Evolutionary conservation across 2,797 vertebrate genomes (phyloP).

Genomic region (Gymnothorax javanicus): DNA sequence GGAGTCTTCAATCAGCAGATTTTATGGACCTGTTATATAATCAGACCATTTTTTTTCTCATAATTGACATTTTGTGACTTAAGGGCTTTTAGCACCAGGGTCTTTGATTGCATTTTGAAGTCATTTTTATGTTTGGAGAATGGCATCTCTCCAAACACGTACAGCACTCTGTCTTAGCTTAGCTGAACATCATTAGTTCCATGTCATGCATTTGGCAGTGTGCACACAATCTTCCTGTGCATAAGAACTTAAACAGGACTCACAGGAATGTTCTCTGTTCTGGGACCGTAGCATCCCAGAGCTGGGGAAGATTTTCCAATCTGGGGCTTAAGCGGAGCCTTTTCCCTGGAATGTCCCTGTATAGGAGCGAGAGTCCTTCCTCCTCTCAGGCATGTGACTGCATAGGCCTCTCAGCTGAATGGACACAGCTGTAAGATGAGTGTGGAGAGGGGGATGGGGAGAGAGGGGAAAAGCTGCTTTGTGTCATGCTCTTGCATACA

Average conservation of each 20-base stretch:
- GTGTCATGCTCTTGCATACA: neutral
- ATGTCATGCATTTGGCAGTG: neutral
- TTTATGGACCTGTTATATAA: no score
- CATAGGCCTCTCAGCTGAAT: neutral
- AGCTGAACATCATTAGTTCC: neutral
- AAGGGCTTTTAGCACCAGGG: no score
- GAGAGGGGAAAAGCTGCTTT: neutral
- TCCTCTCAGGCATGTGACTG: neutral
- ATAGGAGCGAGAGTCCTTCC: neutral
- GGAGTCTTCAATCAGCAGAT: no score
- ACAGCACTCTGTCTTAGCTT: neutral
- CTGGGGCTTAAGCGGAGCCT: neutral
- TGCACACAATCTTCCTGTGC: neutral
- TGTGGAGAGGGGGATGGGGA: neutral
- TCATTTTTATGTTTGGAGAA: neutral
- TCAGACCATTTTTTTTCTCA: no score
- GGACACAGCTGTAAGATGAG: neutral
- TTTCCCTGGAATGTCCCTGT: neutral
- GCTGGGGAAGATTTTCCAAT: conserved; percentile 2
- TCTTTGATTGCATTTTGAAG: no score
- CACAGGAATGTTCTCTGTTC: neutral
- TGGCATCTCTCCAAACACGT: neutral
- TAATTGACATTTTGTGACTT: no score
- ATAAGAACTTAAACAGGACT: neutral
- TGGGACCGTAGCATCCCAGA: neutral